Evolutionary conservation across 2,888 invertebrate genomes (phyloP), one percentile per base, ranked within the genome.

Genomic region (Leucozona laternaria): DNA sequence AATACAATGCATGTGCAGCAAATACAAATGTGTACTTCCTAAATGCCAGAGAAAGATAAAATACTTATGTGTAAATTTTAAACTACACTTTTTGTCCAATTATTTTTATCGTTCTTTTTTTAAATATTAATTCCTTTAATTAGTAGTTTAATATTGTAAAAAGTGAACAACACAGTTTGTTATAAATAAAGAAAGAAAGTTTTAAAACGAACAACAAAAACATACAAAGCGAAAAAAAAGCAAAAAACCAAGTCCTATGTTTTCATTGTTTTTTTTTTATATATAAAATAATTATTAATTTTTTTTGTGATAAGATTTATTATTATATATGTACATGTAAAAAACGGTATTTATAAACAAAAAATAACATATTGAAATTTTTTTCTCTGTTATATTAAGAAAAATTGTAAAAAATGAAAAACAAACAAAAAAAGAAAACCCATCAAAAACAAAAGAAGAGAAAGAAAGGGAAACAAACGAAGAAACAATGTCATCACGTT

Each of bases 261-360:
- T 85, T 82, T 79, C 78, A 75, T 75, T 73, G 62, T 75, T 78
- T 81, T 75, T 78, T 78, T 72, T 64, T 66, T 77, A 76, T 80
- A 77, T 81, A 77, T 82, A 82, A 86, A 86, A 60, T 86, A 79
- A 82, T 86, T 86, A 86, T 75, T 81, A 78, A 80, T 85, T 85
- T 82, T 81, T 68, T 86, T 86, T 86, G 86, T 86, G 86, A 86
- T 86, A 86, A 86, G 86, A 86, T 86, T 79, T 86, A 82, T 86
- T 86, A 86, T 86, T 66, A 82, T 71, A 82, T 66, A 82, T 82
- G 78, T 86, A 82, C 73, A 82, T 82, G 82, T 86, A 82, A 82
- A 85, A 82, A 82, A 82, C 64, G 86, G 86, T 86, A 82, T 86
- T 86, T 86, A 86, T 86, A 86, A 86, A 78, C 64, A 80, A 80